Evolutionary conservation across 2,797 vertebrate species (phyloP), one percentile per base, ranked within the genome.

Genomic region (Characodon lateralis): DNA sequence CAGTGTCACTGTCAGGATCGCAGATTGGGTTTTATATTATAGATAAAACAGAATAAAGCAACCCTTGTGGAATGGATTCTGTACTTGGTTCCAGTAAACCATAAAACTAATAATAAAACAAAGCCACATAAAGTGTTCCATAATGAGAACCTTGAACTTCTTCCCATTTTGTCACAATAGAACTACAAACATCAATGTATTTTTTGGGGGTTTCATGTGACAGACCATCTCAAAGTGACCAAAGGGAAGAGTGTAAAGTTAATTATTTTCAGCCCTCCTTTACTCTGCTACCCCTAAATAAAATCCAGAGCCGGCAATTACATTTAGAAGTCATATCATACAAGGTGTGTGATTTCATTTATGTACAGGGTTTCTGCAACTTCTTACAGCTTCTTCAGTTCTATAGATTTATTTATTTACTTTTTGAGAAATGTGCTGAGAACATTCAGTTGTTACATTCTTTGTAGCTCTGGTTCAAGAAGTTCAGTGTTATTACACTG

Each of bases 1-100:
- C 72, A 66, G 50, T 39, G 48, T 26, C 56, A 59, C 43, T 71
- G 74, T 76, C 71, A 71, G 77, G 78, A 79, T 48, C 0, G 5
- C 46, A 48, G 56, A 13, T 86, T 63, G 20, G n/a, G 14, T 24
- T 24, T 35, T 66, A 56, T 31, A 6, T 65, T 43, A n/a, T 3
- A 73, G 8, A 77, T 46, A 1, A 71, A 24, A 39, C 22, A 26
- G 26, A 46, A 61, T 31, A 1, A 20, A 48, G 43, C 8, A 48
- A 43, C 2, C 41, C 20, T 53, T 22, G 48, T 71, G 48, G 14
- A 71, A 9, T 71, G 28, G 46, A 51, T 31, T 6, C 5, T 10
- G 6, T 20, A 50, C n/a, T 50, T 70, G 24, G 68, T 48, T 48
- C 41, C 24, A 18, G n/a, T 26, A 51, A 50, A 51, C 26, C 13